These are phyloP conservation scores for Pemphredon lugubris DNA, from an alignment of 2,888 invertebrate species.

Conservation along the genomic window DNA sequence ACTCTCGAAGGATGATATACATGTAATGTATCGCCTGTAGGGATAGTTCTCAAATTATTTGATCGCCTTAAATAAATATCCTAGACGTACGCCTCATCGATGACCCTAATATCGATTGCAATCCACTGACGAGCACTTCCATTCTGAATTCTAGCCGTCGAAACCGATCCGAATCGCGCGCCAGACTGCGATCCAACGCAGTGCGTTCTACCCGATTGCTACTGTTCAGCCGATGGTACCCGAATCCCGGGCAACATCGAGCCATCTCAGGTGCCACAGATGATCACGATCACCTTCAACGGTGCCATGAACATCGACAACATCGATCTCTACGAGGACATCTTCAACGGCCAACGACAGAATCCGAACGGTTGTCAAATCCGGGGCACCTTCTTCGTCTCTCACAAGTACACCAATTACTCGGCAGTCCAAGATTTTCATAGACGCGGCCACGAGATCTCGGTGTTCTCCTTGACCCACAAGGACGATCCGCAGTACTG, in stretches of 20 bases:
- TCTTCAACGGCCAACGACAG: conserved; percentile 91
- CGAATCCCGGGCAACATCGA: conserved; percentile 93
- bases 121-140: too few species aligned
- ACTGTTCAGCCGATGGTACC: conserved; percentile 96
- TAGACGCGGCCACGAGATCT: conserved; percentile 94
- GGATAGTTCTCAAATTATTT: too few species aligned
- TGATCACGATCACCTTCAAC: conserved; percentile 96
- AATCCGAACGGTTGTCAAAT: conserved; percentile 95
- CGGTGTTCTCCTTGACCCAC: conserved; percentile 95
- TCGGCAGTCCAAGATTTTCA: conserved; percentile 94
- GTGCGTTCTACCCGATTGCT: conserved; percentile 94
- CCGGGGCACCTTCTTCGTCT: conserved; percentile 94
- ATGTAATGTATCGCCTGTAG: too few species aligned
- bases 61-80: too few species aligned
- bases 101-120: too few species aligned
- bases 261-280: conserved; percentile 93
- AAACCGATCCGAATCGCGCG: conserved; percentile 94
- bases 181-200: conserved; percentile 95
- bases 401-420: conserved; percentile 96
- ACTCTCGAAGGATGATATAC: too few species aligned
- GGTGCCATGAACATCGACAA: conserved; percentile 96
- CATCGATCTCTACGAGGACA: conserved; percentile 94
- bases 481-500: conserved; percentile 96
- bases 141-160: conserved; percentile 88
- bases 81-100: too few species aligned